Percentiles rank a stretch among this genome's conserved stretches.
These are phyloP conservation scores for Paedocypris micromegethes DNA, from an alignment of 2,797 vertebrate species.

Conservation along the genomic window DNA sequence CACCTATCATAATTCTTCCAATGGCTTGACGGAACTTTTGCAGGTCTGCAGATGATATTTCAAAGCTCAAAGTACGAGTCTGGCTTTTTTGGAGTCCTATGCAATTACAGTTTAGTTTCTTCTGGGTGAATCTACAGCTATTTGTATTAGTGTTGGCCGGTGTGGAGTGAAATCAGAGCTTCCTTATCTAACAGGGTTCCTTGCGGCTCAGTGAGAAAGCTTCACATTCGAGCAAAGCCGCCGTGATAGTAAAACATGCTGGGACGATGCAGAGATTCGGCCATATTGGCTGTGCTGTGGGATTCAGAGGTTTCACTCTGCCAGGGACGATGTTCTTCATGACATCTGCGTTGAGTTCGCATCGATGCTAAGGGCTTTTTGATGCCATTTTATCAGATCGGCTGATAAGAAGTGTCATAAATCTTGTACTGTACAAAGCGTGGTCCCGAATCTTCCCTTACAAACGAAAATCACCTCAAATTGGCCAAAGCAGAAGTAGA, in stretches of 20 bases:
- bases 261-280: constrained; percentile 17
- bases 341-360: constrained; percentile 21
- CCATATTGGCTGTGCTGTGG: constrained; percentile 35
- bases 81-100: constrained; percentile 36
- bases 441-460: constrained; percentile 17
- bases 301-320: constrained; percentile 29
- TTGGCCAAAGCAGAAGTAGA: constrained; percentile 40
- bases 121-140: constrained; percentile 19
- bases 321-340: constrained; percentile 3
- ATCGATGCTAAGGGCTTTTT: constrained; percentile 46
- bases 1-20: constrained; percentile 27
- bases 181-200: constrained; percentile 34
- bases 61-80: constrained; percentile 20
- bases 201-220: constrained; percentile 18
- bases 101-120: constrained; percentile 33
- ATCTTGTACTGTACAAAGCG: neutral
- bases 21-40: constrained; percentile 30
- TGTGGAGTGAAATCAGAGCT: constrained; percentile 36
- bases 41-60: constrained; percentile 17
- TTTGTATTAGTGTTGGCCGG: constrained; percentile 17
- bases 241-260: constrained; percentile 9
- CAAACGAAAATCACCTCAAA: constrained; percentile 22
- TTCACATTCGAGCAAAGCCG: constrained; percentile 21
- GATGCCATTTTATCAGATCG: constrained; percentile 28
- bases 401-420: constrained; percentile 28